Base-by-base conservation (phyloP, 2,797 vertebrate genomes). In the Odontamblyopus rebecca region DNA sequence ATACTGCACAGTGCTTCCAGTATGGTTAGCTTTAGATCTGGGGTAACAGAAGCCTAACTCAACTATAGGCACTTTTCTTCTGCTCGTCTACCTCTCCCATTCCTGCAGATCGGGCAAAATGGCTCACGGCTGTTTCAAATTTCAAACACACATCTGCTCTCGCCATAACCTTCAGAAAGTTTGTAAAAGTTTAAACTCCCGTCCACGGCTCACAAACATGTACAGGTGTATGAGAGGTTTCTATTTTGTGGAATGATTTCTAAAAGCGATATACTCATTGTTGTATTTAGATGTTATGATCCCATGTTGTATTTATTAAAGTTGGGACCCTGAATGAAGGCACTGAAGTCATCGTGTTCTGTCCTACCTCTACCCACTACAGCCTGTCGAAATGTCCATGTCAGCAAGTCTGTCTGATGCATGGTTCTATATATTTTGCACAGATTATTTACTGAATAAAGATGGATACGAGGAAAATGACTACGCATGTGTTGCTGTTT, bases 381-480 rank as follows among this genome's bases (percentile, higher is more conserved):
- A 85, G 78, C 80, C 84, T 78, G 86, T 91, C 82, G 83, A 82
- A 82, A 77, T 79, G 86, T 89, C 77, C 67, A 83, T 32, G 77
- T 78, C 61, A 26, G 76, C 87, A 35, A 81, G 85, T 89, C 84
- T 88, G 88, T 90, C 87, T 90, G 86, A 91, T 92, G 93, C 92
- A 94, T 92, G 92, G 85, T 89, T 92, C 78, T 85, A 91, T 84
- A 91, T 88, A 89, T 88, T 91, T 76, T 73, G 90, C 89, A 91
- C 84, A 87, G 87, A 90, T 91, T 89, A 87, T 93, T 92, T 93
- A 89, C 71, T 79, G 89, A 93, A 93, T 93, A 93, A 94, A 94
- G 84, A 84, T 80, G 83, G 78, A 69, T 83, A 83, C 89, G 81
- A 57, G 83, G 71, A 87, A 81, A 82, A 56, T 59, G 23, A 60